Evolutionary conservation across 2,113 vertebrate species (phyloP).

Genomic region (Indicator indicator): DNA sequence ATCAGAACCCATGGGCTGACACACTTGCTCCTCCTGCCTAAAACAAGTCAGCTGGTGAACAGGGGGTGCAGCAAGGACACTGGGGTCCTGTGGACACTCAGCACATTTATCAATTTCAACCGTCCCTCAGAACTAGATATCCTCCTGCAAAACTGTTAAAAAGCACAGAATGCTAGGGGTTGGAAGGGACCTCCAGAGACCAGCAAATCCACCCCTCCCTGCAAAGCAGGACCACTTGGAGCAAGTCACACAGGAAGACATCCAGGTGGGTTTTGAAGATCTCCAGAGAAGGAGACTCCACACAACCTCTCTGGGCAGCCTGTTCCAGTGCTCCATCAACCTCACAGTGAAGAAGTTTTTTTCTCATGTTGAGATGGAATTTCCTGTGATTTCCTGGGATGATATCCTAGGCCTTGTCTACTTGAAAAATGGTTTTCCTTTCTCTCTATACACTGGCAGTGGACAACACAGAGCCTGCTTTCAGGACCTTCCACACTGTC

Average conservation of each 20-base stretch:
- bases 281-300: no score
- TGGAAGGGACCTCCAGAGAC: no score
- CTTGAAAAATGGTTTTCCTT: background rate
- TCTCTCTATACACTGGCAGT: background rate
- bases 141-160: no score
- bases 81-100: rapidly evolving
- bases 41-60: background rate
- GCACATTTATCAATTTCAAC: background rate
- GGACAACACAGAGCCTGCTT: background rate
- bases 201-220: no score
- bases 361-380: no score
- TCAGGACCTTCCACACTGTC: background rate
- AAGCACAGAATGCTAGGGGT: no score
- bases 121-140: background rate
- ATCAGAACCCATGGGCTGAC: background rate
- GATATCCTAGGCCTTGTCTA: background rate
- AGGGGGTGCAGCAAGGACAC: background rate
- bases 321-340: no score
- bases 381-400: background rate
- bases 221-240: no score
- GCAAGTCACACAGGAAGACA: no score
- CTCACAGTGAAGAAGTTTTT: no score
- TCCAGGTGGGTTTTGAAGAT: no score
- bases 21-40: background rate
- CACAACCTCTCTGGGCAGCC: no score